Base-by-base conservation (phyloP, 53 echinoderm and acorn worm species). In the Pentamera pediparva region DNA sequence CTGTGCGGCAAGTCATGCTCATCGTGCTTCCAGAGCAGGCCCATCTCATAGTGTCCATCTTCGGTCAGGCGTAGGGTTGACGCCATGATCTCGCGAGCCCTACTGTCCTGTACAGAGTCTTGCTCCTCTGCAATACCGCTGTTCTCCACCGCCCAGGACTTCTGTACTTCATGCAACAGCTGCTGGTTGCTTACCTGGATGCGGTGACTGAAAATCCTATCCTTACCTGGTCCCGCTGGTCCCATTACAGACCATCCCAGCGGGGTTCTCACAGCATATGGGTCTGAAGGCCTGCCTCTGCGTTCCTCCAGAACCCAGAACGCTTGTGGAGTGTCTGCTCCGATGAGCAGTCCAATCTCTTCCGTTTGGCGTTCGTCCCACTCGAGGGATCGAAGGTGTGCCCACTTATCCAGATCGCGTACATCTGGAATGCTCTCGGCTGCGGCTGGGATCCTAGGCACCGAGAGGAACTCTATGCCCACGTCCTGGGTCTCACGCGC, bases 141-240 rank as follows among this genome's bases (percentile, higher is more conserved):
- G 28, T 75, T 82, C 30, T 82, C 82, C 6, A 82, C 33, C 0
- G 82, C 82, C 82, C 82, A 82, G 5, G 82, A 82, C 22, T 63
- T 75, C 35, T 82, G 82, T 3, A 82, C 39, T 53, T 82, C 82
- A 1, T 79, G 69, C 12, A 79, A 59, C 8, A 79, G 27, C 39
- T 41, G 56, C 33, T 70, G 37, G 32, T 79, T 79, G 56, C 79
- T 54, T 37, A 79, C 79, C 69, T 55, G 59, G 0, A 82, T 62
- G 0, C 75, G 50, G 43, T 81, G 35, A 9, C 32, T 3, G 21
- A 3, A 0, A 12, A 0, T 6, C 0, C 13, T 56, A 0, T 7
- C 13, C 8, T 1, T 12, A 32, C 62, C 45, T 19, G 32, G 33
- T 4, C 82, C 82, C 6, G 62, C 71, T 25, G 80, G 80, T 59